A percentile compares a stretch with the other conserved stretches of the same genome.
Evolutionary conservation across 2,113 vertebrate species (phyloP).

Genomic region (Oncorhynchus mykiss): DNA sequence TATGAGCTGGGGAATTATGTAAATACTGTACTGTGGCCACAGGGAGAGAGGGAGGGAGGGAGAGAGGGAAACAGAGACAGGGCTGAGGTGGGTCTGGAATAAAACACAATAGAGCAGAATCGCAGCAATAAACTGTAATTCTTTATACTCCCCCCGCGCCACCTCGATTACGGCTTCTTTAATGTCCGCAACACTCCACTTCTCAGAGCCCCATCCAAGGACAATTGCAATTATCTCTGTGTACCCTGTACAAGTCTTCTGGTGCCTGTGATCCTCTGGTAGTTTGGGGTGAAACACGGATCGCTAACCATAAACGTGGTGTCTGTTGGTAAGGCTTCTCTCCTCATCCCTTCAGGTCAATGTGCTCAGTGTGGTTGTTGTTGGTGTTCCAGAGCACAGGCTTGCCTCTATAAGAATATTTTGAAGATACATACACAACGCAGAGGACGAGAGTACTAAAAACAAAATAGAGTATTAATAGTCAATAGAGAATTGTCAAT

Average conservation of each 20-base stretch:
- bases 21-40: too few species aligned
- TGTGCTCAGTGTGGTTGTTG: background rate
- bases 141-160: background rate
- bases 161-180: background rate
- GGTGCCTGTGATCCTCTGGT: background rate
- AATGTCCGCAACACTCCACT: background rate
- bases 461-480: too few species aligned
- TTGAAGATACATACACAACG: too few species aligned
- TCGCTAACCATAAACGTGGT: background rate
- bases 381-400: background rate
- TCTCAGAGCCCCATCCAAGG: background rate
- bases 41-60: background rate
- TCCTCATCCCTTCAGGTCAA: background rate
- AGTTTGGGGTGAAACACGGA: background rate
- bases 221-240: conserved; percentile 1
- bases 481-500: too few species aligned
- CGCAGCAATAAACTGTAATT: background rate
- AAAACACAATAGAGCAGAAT: background rate
- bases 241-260: background rate
- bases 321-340: background rate
- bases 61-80: background rate
- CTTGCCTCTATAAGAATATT: too few species aligned
- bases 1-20: background rate
- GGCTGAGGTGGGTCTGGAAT: background rate
- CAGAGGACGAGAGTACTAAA: too few species aligned